Conservation (phyloP, 2,797 vertebrate genomes). For the Dendrocincla fuliginosa region DNA sequence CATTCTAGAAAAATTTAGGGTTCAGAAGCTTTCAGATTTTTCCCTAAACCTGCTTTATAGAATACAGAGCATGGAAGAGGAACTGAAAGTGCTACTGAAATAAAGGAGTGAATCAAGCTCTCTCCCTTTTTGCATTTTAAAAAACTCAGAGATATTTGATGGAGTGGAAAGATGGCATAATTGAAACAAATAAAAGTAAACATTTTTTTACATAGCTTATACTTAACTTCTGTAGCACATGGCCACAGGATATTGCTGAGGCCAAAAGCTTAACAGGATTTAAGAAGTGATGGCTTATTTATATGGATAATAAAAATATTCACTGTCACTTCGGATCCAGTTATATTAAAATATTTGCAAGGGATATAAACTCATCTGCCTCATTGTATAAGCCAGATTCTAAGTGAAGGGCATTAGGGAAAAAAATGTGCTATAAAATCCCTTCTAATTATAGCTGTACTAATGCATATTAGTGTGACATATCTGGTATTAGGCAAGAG, state of each 20-base stretch:
- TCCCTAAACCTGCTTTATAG: neutral
- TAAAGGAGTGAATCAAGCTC: neutral
- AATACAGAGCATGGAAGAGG: neutral
- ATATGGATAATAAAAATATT: constrained; percentile 48
- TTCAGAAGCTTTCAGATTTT: neutral
- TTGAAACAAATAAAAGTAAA: neutral
- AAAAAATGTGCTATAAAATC: neutral
- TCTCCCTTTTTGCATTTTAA: neutral
- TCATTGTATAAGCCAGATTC: neutral
- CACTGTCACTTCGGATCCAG: constrained; percentile 21
- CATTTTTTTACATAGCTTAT: neutral
- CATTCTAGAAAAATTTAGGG: neutral
- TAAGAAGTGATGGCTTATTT: constrained; percentile 37
- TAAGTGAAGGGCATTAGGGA: neutral
- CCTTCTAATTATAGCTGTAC: neutral
- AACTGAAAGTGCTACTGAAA: neutral
- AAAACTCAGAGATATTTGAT: neutral
- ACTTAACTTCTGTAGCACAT: neutral
- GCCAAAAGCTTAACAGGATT: constrained; percentile 35
- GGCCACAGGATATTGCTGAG: neutral
- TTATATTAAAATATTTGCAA: constrained; percentile 43
- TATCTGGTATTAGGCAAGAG: neutral
- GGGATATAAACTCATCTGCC: constrained; percentile 2
- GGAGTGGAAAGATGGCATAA: neutral
- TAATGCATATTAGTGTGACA: neutral